Conservation (phyloP, 2,888 invertebrate species). For the Sinhomidia bicolor region DNA sequence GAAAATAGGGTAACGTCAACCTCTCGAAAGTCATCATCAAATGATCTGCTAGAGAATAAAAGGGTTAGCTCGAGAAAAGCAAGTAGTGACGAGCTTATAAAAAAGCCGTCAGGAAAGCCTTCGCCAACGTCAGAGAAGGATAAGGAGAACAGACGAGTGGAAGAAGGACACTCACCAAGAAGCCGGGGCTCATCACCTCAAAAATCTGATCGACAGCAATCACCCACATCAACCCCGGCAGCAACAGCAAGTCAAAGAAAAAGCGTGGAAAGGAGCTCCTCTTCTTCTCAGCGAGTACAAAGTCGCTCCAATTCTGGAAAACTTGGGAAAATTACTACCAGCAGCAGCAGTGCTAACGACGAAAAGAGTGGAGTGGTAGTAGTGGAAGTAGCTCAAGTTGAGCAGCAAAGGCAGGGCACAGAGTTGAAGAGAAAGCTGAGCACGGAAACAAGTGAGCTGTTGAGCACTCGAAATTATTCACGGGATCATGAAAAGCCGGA, state of each 20-base stretch:
- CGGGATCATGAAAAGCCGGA: slow-evolving; percentile 52
- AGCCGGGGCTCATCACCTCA: slow-evolving; percentile 54
- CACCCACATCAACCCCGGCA: slow-evolving; percentile 1
- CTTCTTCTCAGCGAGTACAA: neutral
- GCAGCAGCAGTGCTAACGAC: neutral
- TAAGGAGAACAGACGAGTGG: slow-evolving; percentile 44
- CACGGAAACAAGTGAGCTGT: slow-evolving; percentile 71
- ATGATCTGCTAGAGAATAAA: slow-evolving; percentile 55
- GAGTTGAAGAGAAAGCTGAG: slow-evolving; percentile 61
- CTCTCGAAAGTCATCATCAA: slow-evolving; percentile 61
- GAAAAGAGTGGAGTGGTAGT: neutral
- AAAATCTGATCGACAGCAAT: slow-evolving; percentile 50
- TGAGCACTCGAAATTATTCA: slow-evolving; percentile 75
- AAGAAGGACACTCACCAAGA: neutral
- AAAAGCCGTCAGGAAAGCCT: slow-evolving; percentile 38
- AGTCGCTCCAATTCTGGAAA: slow-evolving; percentile 57
- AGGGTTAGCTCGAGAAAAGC: slow-evolving; percentile 59
- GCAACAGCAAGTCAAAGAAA: neutral
- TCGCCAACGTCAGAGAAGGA: slow-evolving; percentile 30
- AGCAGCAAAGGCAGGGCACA: neutral
- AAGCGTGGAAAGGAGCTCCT: slow-evolving; percentile 34
- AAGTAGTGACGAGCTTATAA: slow-evolving; percentile 50
- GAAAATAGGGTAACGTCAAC: slow-evolving; percentile 46
- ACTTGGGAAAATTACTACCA: slow-evolving; percentile 23
- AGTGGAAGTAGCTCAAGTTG: neutral